A percentile compares a stretch with the other conserved stretches of the same genome.
Evolutionary conservation across 2,113 vertebrate species (phyloP).

Genomic region (Notothenia rossii): DNA sequence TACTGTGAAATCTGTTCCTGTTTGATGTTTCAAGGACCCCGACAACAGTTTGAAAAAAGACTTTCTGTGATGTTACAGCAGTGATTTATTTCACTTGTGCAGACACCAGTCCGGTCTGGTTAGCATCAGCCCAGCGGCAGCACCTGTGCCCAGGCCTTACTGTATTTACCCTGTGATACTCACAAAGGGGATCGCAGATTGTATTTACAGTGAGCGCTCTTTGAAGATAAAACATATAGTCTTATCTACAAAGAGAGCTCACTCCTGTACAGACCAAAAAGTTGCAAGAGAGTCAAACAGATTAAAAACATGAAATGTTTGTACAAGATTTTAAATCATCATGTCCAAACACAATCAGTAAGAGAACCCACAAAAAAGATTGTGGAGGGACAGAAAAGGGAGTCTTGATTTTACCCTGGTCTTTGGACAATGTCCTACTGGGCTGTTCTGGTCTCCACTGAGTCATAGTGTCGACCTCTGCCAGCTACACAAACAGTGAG

Average conservation of each 20-base stretch:
- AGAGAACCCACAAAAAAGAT: not conserved
- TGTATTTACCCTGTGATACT: slow-evolving; percentile 54
- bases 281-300: slow-evolving; percentile 32
- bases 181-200: slow-evolving; percentile 54
- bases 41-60: not conserved
- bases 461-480: slow-evolving; percentile 59
- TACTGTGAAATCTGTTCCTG: not conserved
- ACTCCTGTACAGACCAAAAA: slow-evolving; percentile 39
- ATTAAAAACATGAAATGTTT: slow-evolving; percentile 34
- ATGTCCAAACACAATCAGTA: slow-evolving; percentile 45
- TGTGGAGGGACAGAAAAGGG: slow-evolving; percentile 15
- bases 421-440: slow-evolving; percentile 52
- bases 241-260: slow-evolving; percentile 62
- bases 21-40: slow-evolving; percentile 10
- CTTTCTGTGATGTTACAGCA: slow-evolving; percentile 25
- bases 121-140: slow-evolving; percentile 41
- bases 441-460: slow-evolving; percentile 48
- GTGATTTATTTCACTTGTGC: slow-evolving; percentile 40
- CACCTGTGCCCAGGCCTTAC: slow-evolving; percentile 48
- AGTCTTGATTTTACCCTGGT: slow-evolving; percentile 27
- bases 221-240: not conserved
- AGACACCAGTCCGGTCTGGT: slow-evolving; percentile 48
- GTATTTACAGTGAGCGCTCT: slow-evolving; percentile 2
- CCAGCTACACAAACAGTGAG: slow-evolving; percentile 79
- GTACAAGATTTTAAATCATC: slow-evolving; percentile 40